Base-by-base conservation (phyloP, 1,140 invertebrate genomes). In the Bombus cullumanus region DNA sequence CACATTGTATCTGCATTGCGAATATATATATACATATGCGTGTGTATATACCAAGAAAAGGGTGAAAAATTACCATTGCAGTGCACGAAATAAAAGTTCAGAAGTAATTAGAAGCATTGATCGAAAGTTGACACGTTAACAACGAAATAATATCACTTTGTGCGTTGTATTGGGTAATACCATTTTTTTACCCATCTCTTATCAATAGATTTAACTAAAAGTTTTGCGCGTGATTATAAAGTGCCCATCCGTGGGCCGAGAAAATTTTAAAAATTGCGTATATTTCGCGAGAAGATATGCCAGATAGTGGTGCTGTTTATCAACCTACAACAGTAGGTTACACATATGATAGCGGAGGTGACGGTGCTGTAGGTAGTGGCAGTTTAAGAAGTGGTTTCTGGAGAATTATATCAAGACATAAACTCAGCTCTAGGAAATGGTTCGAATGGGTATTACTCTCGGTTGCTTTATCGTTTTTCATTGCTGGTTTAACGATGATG, bases 261-360 rank as follows among this genome's bases (percentile, higher is more conserved):
- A 34, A 69, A 72, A 41, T 34, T 1, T 43, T 25, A 43, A 86
- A 81, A n/a, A 85, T 87, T 74, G 73, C 74, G n/a, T 85, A 89
- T 34, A 68, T 90, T 66, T 88, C 72, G 41, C 81, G 79, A 53
- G 71, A 87, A 53, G 81, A 87, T 47, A 95, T 95, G 94, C 93
- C 94, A 59, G 94, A 95, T 83, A 95, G 93, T 80, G 93, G 93
- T 84, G 95, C 95, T 43, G 95, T 95, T 87, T 95, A 95, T 88
- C 95, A 95, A 79, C 95, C 94, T 62, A 95, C 95, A 0, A 95
- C 95, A 25, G 95, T 95, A 72, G 95, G 95, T 62, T 95, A 95
- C 77, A 89, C 92, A 5, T 95, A 95, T 79, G 95, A 95, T 71
- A 89, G 90, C 73, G 93, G 92, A 28, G 92, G 93, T 28, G 94